These are phyloP conservation scores for Nibea albiflora DNA, from an alignment of 2,113 vertebrate species.

Conservation along the genomic window DNA sequence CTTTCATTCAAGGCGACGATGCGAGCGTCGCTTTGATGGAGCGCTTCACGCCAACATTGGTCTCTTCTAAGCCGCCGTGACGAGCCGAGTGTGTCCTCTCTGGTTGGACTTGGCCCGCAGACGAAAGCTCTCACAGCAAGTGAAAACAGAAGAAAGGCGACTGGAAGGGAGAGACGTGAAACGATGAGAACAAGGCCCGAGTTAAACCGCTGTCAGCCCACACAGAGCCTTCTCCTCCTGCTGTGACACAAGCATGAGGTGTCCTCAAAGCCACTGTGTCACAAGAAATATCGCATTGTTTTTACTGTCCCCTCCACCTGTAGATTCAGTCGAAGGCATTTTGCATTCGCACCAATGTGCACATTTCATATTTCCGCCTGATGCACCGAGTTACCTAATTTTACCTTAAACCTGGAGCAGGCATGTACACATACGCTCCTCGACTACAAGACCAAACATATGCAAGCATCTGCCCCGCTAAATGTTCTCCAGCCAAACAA, in stretches of 20 bases:
- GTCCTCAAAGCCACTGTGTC: not conserved
- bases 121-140: conserved; percentile 32
- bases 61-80: conserved; percentile 47
- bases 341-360: not conserved
- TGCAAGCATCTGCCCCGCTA: conserved; percentile 9
- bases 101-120: conserved; percentile 16
- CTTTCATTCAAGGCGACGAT: conserved; percentile 48
- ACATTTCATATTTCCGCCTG: not conserved
- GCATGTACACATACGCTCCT: conserved; percentile 3
- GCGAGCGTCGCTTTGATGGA: conserved; percentile 38
- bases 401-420: conserved; percentile 9
- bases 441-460: conserved; percentile 1
- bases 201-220: conserved; percentile 21
- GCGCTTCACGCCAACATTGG: conserved; percentile 12
- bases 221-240: not conserved
- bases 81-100: conserved; percentile 22
- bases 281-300: not conserved
- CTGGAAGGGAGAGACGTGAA: conserved; percentile 35
- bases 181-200: conserved; percentile 53
- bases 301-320: not conserved
- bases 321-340: not conserved
- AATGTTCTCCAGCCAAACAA: not conserved
- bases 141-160: conserved; percentile 36
- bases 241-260: not conserved
- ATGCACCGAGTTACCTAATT: not conserved